Evolutionary conservation across 2,113 vertebrate species (phyloP).

Genomic region (Plestiodon gilberti): DNA sequence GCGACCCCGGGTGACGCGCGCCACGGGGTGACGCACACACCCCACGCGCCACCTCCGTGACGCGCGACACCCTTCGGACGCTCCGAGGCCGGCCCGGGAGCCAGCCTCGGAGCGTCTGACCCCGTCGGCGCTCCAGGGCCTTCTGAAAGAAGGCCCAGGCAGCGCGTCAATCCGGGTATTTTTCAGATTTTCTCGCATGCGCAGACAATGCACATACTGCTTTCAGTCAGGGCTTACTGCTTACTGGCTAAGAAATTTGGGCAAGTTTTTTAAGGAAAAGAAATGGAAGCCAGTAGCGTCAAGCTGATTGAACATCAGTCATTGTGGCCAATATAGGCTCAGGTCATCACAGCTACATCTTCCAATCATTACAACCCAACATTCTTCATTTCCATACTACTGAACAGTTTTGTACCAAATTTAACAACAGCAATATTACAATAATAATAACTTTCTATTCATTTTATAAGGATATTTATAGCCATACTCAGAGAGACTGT

Average conservation of each 20-base stretch:
- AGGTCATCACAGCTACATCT: conserved; percentile 14
- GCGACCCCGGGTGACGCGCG: too few relatives aligned
- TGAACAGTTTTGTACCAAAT: neutral
- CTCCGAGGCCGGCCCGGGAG: too few relatives aligned
- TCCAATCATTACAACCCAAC: conserved; percentile 14
- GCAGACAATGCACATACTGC: neutral
- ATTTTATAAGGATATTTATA: conserved; percentile 44
- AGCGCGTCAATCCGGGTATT: too few relatives aligned
- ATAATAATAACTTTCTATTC: conserved; percentile 31
- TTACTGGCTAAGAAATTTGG: neutral
- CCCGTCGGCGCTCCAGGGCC: too few relatives aligned
- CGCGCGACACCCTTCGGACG: too few relatives aligned
- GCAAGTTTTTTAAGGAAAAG: neutral
- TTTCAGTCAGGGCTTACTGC: too few relatives aligned
- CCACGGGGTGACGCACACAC: too few relatives aligned
- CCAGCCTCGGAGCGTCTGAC: too few relatives aligned
- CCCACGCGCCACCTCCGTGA: too few relatives aligned
- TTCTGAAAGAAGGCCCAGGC: too few relatives aligned
- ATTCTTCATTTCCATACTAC: conserved; percentile 37
- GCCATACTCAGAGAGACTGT: conserved; percentile 12
- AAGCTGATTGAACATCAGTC: neutral
- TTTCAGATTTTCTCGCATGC: too few relatives aligned
- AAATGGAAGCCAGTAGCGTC: neutral
- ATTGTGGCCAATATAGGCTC: neutral
- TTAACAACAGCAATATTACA: neutral